Percentiles rank a stretch among this genome's conserved stretches.
Conservation (phyloP, 2,888 invertebrate genomes). For the Plagodis pulveraria region DNA sequence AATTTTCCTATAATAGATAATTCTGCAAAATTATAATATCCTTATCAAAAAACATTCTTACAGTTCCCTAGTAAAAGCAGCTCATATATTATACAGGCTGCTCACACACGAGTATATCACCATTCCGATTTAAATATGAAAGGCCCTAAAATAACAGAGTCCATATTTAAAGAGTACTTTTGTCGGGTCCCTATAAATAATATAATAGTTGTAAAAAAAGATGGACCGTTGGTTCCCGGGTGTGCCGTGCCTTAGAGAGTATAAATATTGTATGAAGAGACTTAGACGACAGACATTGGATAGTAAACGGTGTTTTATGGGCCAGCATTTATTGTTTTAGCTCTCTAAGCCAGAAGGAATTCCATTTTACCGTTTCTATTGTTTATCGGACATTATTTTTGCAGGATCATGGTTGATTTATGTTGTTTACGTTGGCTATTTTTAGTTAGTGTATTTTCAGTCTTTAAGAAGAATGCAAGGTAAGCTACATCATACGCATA, state of each 20-base stretch:
- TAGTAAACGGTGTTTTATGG: constrained; percentile 78
- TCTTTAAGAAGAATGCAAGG: no score
- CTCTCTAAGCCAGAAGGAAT: constrained; percentile 58
- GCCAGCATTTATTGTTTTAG: constrained; percentile 77
- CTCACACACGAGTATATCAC: constrained; percentile 22
- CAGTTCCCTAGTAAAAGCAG: constrained; percentile 12
- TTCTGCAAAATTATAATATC: no score
- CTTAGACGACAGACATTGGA: constrained; percentile 71
- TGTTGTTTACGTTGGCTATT: constrained; percentile 35
- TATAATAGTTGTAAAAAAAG: constrained; percentile 51
- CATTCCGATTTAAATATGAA: constrained; percentile 33
- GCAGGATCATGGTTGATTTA: constrained; percentile 40
- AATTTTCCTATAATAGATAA: no score
- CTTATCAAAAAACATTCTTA: constrained; percentile 6
- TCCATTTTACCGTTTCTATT: constrained; percentile 53
- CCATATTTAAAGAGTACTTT: constrained; percentile 35
- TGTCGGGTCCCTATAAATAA: constrained; percentile 45
- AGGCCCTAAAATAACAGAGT: constrained; percentile 32
- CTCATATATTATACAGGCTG: constrained; percentile 14
- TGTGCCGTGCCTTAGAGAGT: constrained; percentile 43
- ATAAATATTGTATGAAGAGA: constrained; percentile 81
- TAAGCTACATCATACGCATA: no score
- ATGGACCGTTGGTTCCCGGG: constrained; percentile 35
- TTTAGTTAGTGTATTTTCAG: neutral
- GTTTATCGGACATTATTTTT: constrained; percentile 53